Conservation (phyloP, 2,888 invertebrate species). For the Lasiommata megera region DNA sequence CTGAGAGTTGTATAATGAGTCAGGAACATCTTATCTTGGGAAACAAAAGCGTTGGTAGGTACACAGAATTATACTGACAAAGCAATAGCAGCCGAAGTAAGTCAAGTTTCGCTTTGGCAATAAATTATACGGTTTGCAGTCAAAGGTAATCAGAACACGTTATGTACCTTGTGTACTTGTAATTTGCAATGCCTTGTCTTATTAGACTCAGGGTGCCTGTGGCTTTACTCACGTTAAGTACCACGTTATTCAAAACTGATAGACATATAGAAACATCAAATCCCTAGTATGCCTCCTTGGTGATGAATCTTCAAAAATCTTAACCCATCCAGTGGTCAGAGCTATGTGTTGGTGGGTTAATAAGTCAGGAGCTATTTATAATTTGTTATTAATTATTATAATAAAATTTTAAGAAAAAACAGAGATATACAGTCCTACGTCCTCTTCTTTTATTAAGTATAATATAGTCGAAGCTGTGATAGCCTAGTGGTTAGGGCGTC, state of each 20-base stretch:
- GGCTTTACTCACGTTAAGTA: not conserved
- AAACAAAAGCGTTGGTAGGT: not conserved
- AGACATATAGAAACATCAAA: no score
- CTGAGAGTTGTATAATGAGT: not conserved
- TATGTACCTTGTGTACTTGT: not conserved
- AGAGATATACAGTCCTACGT: no score
- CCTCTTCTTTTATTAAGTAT: no score
- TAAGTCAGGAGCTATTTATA: no score
- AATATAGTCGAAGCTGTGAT: no score
- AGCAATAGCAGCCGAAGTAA: not conserved
- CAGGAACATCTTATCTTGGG: not conserved
- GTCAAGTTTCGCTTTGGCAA: slow-evolving; percentile 6
- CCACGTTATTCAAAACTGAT: not conserved
- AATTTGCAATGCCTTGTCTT: not conserved
- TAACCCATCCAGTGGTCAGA: no score
- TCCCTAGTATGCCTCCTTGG: no score
- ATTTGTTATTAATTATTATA: no score
- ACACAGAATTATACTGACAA: not conserved
- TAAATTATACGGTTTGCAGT: slow-evolving; percentile 7
- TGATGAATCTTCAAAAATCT: no score
- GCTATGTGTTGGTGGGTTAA: no score
- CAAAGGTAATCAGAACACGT: slow-evolving; percentile 4
- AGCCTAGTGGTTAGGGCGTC: no score
- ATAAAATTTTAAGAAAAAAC: no score
- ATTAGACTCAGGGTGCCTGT: not conserved